Base-by-base conservation (phyloP, 2,797 vertebrate species). In the Hylomyscus alleni region DNA sequence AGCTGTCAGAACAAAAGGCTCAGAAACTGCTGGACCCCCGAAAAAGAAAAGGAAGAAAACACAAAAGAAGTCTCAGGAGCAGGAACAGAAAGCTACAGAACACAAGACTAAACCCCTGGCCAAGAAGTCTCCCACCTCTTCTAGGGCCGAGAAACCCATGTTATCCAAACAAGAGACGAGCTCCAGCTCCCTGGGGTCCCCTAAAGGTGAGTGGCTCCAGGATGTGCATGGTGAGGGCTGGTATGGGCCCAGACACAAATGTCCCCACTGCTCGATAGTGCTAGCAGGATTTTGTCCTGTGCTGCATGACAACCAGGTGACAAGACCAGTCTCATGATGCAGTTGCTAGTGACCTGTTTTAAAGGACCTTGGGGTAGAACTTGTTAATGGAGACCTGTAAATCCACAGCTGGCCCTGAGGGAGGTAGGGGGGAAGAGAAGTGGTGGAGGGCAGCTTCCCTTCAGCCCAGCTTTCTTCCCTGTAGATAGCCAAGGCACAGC, bases 1-100 rank as follows among this genome's bases (percentile, higher is more conserved):
- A 99, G 99, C 91, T 91, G 95, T 98, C 54, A 99, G 98, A 92
- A 98, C 97, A 40, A 97, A 95, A 73, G 98, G 97, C 91, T 94
- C 89, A 0, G 98, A 97, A 56, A 96, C 98, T 24, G 50, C 58
- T 1, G 98, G 78, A 76, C 69, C 98, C n/a, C 94, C 77, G 0
- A 97, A 67, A 60, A 99, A 99, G 94, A 99, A 99, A 91, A 99
- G 98, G 93, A 98, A 89, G 78, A 97, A 89, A 52, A 31, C 76
- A 0, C 93, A 95, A 72, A 99, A 98, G 97, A 99, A 98, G 40
- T 9, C 60, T 8, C 91, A 24, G 52, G 98, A 98, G 4, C 83
- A 62, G 7, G 9, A 54, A 1, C 91, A 96, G 67, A 96, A 95
- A 62, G 22, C 89, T 0, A 92, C 92, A 11, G 97, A 86, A 26